Conservation (phyloP, 2,888 invertebrate genomes). For the Tuberolachnus salignus region DNA sequence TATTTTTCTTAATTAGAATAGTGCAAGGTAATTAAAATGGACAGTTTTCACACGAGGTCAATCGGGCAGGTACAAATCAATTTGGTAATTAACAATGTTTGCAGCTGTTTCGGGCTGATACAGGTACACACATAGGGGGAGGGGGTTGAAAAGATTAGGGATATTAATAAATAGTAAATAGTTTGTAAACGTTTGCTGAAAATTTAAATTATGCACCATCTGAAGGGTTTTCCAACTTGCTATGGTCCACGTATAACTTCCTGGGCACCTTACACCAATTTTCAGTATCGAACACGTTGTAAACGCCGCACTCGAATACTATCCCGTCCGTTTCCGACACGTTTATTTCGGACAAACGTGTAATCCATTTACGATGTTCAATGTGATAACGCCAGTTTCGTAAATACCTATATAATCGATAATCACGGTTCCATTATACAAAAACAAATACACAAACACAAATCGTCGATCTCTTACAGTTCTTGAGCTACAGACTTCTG, state of each 20-base stretch:
- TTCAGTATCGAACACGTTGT: slow-evolving; percentile 98
- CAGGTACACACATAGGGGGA: too few relatives aligned
- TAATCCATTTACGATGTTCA: slow-evolving; percentile 98
- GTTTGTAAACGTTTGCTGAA: too few relatives aligned
- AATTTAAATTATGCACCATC: too few relatives aligned
- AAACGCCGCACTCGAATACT: slow-evolving; percentile 97
- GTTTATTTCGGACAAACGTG: slow-evolving; percentile 92
- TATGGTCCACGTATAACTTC: slow-evolving; percentile 98
- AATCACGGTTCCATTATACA: slow-evolving; percentile 56
- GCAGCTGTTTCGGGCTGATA: too few relatives aligned
- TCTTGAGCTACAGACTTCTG: slow-evolving; percentile 96
- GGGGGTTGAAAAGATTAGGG: too few relatives aligned
- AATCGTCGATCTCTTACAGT: slow-evolving; percentile 73
- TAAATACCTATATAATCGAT: slow-evolving; percentile 78
- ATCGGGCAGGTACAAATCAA: too few relatives aligned
- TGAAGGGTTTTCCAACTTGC: slow-evolving; percentile 78
- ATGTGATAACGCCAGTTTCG: slow-evolving; percentile 99
- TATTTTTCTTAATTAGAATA: too few relatives aligned
- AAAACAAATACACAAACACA: slow-evolving; percentile 5
- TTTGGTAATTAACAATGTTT: too few relatives aligned
- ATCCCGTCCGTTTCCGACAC: slow-evolving; percentile 93
- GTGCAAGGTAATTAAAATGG: too few relatives aligned
- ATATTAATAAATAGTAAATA: too few relatives aligned
- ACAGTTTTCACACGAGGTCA: too few relatives aligned
- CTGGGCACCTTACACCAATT: slow-evolving; percentile 99